Percentiles rank a stretch among this genome's conserved stretches.
phyloP scores from a whole-genome alignment of 2,113 vertebrate species.

The Pteropus alecto region DNA sequence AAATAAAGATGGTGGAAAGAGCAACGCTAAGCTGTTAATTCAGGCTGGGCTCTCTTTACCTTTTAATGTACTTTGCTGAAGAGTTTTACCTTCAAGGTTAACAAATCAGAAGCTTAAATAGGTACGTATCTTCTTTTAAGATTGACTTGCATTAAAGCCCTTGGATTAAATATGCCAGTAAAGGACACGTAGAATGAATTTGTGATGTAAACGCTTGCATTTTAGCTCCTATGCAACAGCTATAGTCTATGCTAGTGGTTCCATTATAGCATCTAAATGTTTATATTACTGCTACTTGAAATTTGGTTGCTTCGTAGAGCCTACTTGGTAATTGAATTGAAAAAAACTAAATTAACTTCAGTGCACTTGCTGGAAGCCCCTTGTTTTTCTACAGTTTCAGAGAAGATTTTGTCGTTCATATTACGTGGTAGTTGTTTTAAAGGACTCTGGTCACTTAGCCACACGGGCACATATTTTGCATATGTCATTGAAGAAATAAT shows the following conservation, averaged over 20 bases:
- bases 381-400: not conserved
- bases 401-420: not conserved
- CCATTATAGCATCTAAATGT: not conserved
- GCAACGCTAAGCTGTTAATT: not conserved
- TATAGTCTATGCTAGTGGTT: not conserved
- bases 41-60: not conserved
- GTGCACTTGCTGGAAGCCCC: not conserved
- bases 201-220: not conserved
- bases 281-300: not conserved
- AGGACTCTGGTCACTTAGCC: not conserved
- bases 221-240: not conserved
- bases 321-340: not conserved
- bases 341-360: not conserved
- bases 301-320: not conserved
- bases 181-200: not conserved
- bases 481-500: not conserved
- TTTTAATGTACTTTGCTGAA: not conserved
- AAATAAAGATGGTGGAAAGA: not conserved
- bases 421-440: not conserved
- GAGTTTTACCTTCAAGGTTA: not conserved
- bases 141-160: not conserved
- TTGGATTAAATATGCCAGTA: not conserved
- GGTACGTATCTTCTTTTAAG: not conserved
- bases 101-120: not conserved
- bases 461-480: no score